Base-by-base conservation (phyloP, 1,140 invertebrate genomes). In the Uloborus diversus region DNA sequence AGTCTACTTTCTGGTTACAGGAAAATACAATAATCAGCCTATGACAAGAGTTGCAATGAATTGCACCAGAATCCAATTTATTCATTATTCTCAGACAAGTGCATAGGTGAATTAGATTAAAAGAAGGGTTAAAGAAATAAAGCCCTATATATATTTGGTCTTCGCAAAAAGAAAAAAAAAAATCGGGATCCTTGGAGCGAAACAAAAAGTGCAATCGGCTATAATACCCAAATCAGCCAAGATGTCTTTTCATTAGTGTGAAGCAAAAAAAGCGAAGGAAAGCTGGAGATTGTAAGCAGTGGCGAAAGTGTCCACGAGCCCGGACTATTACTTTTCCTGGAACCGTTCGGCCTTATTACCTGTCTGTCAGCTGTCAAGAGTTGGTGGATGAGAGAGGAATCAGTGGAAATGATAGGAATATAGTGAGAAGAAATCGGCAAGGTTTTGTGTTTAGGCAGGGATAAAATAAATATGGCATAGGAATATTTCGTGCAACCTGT, bases 281-380 rank as follows among this genome's bases (percentile, higher is more conserved):
- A 64, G 51, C 25, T 42, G 20, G 59, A 42, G 71, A 75, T 75
- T 75, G 71, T 59, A 27, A 53, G n/a, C n/a, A n/a, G n/a, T n/a
- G n/a, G n/a, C n/a, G 71, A 25, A 64, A 75, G 71, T 64, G 71
- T 75, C 71, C 71, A n/a, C n/a, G 37, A 75, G 53, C 71, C 71
- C 27, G 64, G 64, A 75, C 71, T 75, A 75, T 75, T 75, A 75
- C 71, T 75, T 75, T 75, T 62, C 71, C 71, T 33, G 57, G 20
- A 75, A 57, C n/a, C 33, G 56, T 75, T 61, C 35, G 20, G 33
- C 42, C 28, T 75, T 75, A 75, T 75, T 75, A 75, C 71, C 71
- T 75, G 71, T 75, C 71, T 33, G 59, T 75, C 71, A 75, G 59
- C 28, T 13, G 37, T 64, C 37, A 59, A 28, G 42, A 64, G 49